Percentiles rank a stretch among this genome's conserved stretches.
Evolutionary conservation across 2,797 vertebrate genomes (phyloP).

Genomic region (Falco naumanni): DNA sequence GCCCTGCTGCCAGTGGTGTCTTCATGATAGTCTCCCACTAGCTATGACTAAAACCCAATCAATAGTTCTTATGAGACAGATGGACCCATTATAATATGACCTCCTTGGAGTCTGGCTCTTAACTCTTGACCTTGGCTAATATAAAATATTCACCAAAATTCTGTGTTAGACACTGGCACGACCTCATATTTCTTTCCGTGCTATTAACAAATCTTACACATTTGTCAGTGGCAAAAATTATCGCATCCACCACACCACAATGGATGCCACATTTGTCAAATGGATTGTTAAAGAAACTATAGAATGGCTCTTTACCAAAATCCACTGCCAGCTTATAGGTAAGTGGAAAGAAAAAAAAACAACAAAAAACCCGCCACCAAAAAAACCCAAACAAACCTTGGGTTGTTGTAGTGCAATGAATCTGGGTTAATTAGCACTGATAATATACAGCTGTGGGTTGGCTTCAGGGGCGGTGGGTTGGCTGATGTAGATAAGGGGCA

Average conservation of each 20-base stretch:
- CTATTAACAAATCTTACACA: neutral
- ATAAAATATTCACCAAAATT: conserved; percentile 17
- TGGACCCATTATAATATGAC: neutral
- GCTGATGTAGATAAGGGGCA: too few relatives aligned
- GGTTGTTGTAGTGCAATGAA: neutral
- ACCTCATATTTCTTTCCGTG: neutral
- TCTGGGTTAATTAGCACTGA: too few relatives aligned
- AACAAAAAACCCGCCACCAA: too few relatives aligned
- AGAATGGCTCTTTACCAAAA: neutral
- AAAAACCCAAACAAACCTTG: neutral
- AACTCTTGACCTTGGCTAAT: neutral
- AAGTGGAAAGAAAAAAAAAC: too few relatives aligned
- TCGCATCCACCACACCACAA: neutral
- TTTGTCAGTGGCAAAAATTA: neutral
- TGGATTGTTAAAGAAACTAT: neutral
- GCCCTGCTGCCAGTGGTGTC: neutral
- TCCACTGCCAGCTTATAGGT: neutral
- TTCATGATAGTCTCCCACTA: neutral
- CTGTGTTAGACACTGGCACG: neutral
- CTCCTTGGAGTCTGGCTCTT: neutral
- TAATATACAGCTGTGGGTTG: too few relatives aligned
- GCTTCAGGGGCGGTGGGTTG: too few relatives aligned
- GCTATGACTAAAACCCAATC: neutral
- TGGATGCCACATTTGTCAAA: neutral
- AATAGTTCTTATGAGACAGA: neutral